Percentiles rank a stretch among this genome's conserved stretches.
phyloP scores from a whole-genome alignment of 1,140 invertebrate species.

The Drosophila biarmipes region DNA sequence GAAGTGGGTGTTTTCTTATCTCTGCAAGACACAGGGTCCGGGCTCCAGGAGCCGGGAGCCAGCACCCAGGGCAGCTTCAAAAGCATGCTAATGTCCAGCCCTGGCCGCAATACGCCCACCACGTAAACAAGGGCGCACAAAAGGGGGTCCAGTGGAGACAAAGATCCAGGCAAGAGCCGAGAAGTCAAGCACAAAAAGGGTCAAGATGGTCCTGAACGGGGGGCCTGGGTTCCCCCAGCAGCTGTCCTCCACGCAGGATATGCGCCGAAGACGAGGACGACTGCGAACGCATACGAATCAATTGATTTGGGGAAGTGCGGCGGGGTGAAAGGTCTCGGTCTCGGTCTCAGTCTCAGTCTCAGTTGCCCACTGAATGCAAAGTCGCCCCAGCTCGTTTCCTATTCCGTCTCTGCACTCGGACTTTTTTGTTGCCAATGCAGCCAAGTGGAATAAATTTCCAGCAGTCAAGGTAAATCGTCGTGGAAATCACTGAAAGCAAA shows the following conservation, averaged over 20 bases:
- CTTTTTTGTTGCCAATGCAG: slow-evolving; percentile 78
- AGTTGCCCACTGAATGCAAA: slow-evolving; percentile 70
- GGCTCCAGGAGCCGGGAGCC: slow-evolving; percentile 1
- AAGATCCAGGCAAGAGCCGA: slow-evolving; percentile 48
- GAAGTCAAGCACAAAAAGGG: slow-evolving; percentile 80
- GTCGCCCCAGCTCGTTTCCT: slow-evolving; percentile 37
- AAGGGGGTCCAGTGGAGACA: slow-evolving; percentile 24
- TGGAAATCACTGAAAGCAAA: slow-evolving; percentile 81
- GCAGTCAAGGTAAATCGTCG: slow-evolving; percentile 79
- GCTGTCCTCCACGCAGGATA: slow-evolving; percentile 50
- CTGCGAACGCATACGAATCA: slow-evolving; percentile 70
- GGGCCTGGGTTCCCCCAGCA: background rate
- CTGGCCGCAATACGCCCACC: slow-evolving; percentile 55
- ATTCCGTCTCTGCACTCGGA: slow-evolving; percentile 15
- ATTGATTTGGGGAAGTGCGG: slow-evolving; percentile 61
- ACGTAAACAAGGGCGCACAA: slow-evolving; percentile 9
- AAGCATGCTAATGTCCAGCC: slow-evolving; percentile 80
- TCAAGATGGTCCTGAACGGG: slow-evolving; percentile 59
- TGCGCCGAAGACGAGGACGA: slow-evolving; percentile 35
- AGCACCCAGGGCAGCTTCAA: slow-evolving; percentile 58
- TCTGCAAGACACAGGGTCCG: slow-evolving; percentile 52
- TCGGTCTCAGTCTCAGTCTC: background rate
- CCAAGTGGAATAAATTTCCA: slow-evolving; percentile 75
- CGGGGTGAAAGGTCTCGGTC: slow-evolving; percentile 28
- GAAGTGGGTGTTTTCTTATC: slow-evolving; percentile 59